Base-by-base conservation (phyloP, 2,888 invertebrate species). In the Belgica antarctica region DNA sequence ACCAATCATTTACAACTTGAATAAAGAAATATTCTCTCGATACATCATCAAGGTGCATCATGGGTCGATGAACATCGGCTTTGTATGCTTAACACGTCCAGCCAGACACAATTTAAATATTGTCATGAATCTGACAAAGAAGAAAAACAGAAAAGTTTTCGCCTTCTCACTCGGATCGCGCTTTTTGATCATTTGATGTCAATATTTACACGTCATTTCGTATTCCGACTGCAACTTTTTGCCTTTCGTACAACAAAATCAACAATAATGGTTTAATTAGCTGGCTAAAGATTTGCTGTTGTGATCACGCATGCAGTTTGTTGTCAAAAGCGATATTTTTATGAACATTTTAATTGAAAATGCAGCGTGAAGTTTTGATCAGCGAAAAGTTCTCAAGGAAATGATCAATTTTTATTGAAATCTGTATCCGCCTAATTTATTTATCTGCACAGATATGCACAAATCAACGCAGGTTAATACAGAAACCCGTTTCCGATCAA, bases 11-110 rank as follows among this genome's bases (percentile, higher is more conserved):
- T n/a, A n/a, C n/a, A n/a, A n/a, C n/a, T n/a, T n/a, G n/a, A n/a
- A n/a, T n/a, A n/a, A n/a, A n/a, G n/a, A n/a, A n/a, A n/a, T n/a
- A n/a, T n/a, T n/a, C n/a, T n/a, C n/a, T 47, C 15, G 15, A 47
- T 47, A 15, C 47, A 47, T 47, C 47, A 47, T n/a, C 47, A n/a
- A 15, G 15, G 47, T 15, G 47, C 47, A 47, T 47, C 15, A 47
- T 47, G 65, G 65, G 65, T 65, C 65, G 31, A 24, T 65, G 65
- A 65, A 46, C 65, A 65, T 41, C 46, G 17, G 31, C 34, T 62
- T 62, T 62, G 17, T 62, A 62, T 62, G 24, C 24, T 31, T 34
- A 62, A 34, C 62, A 62, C 62, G 62, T 62, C 62, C 62, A 36
- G 17, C 17, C 8, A 17, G 19, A 62, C 34, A 4, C n/a, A 24